These are phyloP conservation scores for Chelonus insularis DNA, from an alignment of 1,140 invertebrate genomes.

Conservation along the genomic window DNA sequence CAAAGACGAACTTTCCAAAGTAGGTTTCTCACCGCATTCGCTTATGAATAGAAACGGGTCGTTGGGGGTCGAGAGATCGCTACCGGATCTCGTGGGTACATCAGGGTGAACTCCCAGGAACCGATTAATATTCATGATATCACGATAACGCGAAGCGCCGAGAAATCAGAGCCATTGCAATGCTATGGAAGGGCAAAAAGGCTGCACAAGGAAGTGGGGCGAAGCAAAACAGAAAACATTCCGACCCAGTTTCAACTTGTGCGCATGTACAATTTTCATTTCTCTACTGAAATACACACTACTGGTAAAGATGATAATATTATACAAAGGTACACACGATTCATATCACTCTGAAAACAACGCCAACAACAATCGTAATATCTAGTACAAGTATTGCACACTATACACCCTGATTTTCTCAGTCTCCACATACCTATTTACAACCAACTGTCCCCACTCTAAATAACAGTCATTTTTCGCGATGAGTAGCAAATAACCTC, in stretches of 20 bases:
- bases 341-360: not conserved
- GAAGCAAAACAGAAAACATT: not conserved
- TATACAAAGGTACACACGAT: not conserved
- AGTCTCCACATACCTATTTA: conserved; percentile 1
- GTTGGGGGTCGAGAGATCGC: conserved; percentile 19
- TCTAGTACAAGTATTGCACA: not conserved
- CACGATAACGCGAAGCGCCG: conserved; percentile 11
- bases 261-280: not conserved
- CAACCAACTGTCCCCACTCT: not conserved
- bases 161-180: conserved; percentile 5
- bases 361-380: not conserved
- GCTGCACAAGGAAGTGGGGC: not conserved
- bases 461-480: conserved; percentile 25
- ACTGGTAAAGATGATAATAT: too few relatives aligned
- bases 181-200: not conserved
- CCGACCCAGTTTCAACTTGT: not conserved
- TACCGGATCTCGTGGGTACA: conserved; percentile 21
- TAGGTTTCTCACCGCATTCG: conserved; percentile 20
- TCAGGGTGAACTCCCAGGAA: conserved; percentile 18
- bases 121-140: conserved; percentile 30
- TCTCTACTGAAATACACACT: too few relatives aligned
- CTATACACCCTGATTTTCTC: not conserved
- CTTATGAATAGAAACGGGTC: conserved; percentile 32
- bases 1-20: conserved; percentile 24
- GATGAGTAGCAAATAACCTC: conserved; percentile 27